A percentile compares a stretch with the other conserved stretches of the same genome.
Conservation (phyloP, 2,113 vertebrate species). For the Physeter macrocephalus region DNA sequence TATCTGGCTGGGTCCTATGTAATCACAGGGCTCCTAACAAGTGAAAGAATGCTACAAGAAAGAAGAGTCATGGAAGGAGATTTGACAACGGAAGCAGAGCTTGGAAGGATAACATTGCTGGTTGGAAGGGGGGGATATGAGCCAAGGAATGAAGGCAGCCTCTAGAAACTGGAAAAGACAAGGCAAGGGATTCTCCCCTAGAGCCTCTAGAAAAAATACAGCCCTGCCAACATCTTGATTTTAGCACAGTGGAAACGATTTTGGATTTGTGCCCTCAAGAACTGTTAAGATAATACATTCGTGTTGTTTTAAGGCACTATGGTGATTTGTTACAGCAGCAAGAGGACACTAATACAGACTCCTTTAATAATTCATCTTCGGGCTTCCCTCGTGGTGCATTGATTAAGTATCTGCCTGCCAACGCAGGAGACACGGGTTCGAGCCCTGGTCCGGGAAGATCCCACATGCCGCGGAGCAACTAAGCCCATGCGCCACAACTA, state of each 20-base stretch:
- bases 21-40: not conserved
- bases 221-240: not conserved
- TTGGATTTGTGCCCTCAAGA: not conserved
- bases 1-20: not conserved
- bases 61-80: not conserved
- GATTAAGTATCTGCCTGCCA: too few species aligned
- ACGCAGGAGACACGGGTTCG: too few species aligned
- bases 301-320: not conserved
- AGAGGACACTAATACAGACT: not conserved
- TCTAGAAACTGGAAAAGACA: not conserved
- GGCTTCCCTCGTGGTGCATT: too few species aligned
- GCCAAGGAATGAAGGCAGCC: not conserved
- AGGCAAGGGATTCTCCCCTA: not conserved
- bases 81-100: not conserved
- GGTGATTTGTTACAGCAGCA: not conserved
- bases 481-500: too few species aligned
- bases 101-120: not conserved
- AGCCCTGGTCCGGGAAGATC: too few species aligned
- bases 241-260: not conserved
- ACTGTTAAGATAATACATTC: not conserved
- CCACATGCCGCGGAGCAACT: too few species aligned
- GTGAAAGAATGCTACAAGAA: not conserved
- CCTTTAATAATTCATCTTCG: slow-evolving; percentile 7
- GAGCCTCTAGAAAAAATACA: not conserved
- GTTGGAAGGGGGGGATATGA: not conserved